Percentiles rank a stretch among this genome's conserved stretches.
Evolutionary conservation across 2,888 invertebrate genomes (phyloP).

Genomic region (Drosophila aldrichi): DNA sequence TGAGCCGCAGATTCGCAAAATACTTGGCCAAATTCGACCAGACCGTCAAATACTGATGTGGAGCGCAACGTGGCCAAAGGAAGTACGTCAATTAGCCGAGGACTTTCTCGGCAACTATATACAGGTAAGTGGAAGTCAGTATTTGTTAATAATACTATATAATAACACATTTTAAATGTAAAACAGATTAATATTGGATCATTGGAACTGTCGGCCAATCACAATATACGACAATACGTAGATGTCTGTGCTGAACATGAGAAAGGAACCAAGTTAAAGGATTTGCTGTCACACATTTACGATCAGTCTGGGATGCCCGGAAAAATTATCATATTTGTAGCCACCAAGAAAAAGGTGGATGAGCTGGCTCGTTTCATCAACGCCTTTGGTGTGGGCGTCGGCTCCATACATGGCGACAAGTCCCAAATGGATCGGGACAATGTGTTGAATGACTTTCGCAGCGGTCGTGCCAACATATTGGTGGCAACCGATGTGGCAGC

Average conservation of each 20-base stretch:
- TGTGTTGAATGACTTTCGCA: constrained; percentile 94
- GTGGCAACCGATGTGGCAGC: constrained; percentile 99
- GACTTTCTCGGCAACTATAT: constrained; percentile 96
- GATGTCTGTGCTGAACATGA: not conserved
- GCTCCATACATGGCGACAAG: constrained; percentile 97
- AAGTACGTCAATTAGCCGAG: constrained; percentile 93
- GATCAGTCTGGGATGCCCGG: constrained; percentile 93
- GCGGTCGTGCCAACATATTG: constrained; percentile 93
- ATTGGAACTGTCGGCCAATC: constrained; percentile 92
- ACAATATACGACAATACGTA: constrained; percentile 88
- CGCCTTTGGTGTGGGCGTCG: constrained; percentile 92
- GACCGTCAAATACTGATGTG: constrained; percentile 91
- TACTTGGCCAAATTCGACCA: constrained; percentile 96
- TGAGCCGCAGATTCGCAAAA: constrained; percentile 97
- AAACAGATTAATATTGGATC: constrained; percentile 94
- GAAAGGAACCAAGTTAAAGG: constrained; percentile 60
- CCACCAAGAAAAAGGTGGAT: constrained; percentile 97
- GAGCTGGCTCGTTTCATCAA: constrained; percentile 93
- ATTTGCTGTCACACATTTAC: constrained; percentile 85
- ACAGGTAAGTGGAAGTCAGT: constrained; percentile 57
- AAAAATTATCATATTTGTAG: constrained; percentile 97
- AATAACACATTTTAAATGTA: constrained; percentile 75
- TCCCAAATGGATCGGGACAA: constrained; percentile 97
- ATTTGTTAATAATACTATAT: not conserved
- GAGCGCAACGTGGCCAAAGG: constrained; percentile 97